These are phyloP conservation scores for Trypoxylon attenuatum DNA, from an alignment of 2,888 invertebrate genomes.

Conservation along the genomic window DNA sequence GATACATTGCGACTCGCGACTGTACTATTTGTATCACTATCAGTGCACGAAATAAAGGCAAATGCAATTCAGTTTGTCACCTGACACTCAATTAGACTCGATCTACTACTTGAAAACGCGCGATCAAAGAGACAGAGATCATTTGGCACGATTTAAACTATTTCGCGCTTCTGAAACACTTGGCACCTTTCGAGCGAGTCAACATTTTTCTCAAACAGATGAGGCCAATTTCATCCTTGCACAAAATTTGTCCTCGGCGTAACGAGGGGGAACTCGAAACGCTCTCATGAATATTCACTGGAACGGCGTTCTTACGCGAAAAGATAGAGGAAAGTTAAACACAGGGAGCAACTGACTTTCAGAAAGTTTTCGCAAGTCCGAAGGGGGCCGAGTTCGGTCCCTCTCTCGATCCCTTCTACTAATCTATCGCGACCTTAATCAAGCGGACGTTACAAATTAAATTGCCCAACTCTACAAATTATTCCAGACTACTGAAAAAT, in stretches of 20 bases:
- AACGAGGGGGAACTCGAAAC: slow-evolving; percentile 25
- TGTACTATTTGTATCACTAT: too few species aligned
- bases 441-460: slow-evolving; percentile 21
- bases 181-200: slow-evolving; percentile 5
- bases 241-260: slow-evolving; percentile 43
- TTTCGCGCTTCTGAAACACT: slow-evolving; percentile 22
- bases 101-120: too few species aligned
- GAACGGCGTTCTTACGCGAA: slow-evolving; percentile 12
- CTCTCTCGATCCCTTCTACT: slow-evolving; percentile 16
- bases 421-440: slow-evolving; percentile 32
- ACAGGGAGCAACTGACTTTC: slow-evolving; percentile 3
- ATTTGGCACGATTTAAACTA: too few species aligned
- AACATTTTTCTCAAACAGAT: slow-evolving; percentile 14
- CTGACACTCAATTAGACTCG: too few species aligned
- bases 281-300: slow-evolving; percentile 48
- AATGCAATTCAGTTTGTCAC: too few species aligned
- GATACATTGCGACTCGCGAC: too few species aligned
- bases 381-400: slow-evolving; percentile 7
- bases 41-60: too few species aligned
- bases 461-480: slow-evolving; percentile 20
- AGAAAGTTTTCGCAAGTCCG: slow-evolving; percentile 36
- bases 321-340: slow-evolving; percentile 38
- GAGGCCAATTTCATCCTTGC: slow-evolving; percentile 6
- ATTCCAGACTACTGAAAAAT: slow-evolving; percentile 3
- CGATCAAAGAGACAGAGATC: neutral